A percentile compares a stretch with the other conserved stretches of the same genome.
These are phyloP conservation scores for Kryptopterus vitreolus DNA, from an alignment of 2,797 vertebrate species.

Conservation along the genomic window DNA sequence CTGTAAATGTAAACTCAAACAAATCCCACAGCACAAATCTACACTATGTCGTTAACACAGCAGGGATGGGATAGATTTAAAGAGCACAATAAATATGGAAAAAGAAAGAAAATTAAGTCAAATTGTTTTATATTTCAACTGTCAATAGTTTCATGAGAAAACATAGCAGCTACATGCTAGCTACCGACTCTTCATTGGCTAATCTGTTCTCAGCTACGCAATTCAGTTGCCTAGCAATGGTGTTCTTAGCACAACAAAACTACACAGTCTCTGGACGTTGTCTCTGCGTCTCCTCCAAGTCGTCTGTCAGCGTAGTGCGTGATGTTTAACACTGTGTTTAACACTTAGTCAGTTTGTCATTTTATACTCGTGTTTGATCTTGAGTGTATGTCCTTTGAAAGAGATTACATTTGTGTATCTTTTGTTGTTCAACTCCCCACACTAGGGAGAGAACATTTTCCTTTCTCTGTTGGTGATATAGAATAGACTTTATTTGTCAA, in stretches of 20 bases:
- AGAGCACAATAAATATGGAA: neutral
- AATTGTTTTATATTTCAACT: too few relatives aligned
- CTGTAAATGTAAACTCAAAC: too few relatives aligned
- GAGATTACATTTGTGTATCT: neutral
- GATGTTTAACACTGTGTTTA: slow-evolving; percentile 9
- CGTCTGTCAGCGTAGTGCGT: neutral
- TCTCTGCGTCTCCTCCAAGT: neutral
- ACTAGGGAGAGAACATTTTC: neutral
- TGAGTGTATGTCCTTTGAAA: neutral
- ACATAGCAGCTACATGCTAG: neutral
- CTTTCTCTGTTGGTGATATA: neutral
- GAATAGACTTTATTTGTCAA: too few relatives aligned
- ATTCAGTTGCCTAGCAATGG: neutral
- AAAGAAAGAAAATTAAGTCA: neutral
- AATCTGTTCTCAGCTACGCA: neutral
- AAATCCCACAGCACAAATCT: neutral
- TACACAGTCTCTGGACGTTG: too few relatives aligned
- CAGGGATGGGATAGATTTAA: neutral
- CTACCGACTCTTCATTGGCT: neutral
- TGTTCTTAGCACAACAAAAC: neutral
- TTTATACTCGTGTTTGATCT: neutral
- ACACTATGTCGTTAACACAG: neutral
- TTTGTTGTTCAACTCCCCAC: neutral
- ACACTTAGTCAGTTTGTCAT: neutral
- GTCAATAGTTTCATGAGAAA: neutral